Percentiles rank a stretch among this genome's conserved stretches.
Conservation (phyloP, 2,888 invertebrate genomes). For the Amphipoea lucens region DNA sequence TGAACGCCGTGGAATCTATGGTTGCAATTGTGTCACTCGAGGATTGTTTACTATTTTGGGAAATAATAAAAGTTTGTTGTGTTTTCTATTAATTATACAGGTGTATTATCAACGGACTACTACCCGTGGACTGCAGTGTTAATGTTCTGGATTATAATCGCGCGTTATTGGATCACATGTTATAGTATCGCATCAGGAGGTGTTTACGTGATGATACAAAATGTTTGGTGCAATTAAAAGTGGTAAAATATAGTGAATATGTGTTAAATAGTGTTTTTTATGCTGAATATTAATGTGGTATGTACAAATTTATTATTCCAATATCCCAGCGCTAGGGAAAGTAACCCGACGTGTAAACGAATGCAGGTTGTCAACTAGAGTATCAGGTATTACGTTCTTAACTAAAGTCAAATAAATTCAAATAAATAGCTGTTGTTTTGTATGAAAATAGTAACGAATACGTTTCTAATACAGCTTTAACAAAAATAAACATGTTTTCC, state of each 20-base stretch:
- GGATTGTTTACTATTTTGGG: conserved; percentile 89
- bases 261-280: conserved; percentile 69
- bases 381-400: conserved; percentile 71
- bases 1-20: conserved; percentile 88
- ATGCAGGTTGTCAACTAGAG: conserved; percentile 80
- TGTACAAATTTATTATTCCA: conserved; percentile 69
- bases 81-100: conserved; percentile 60
- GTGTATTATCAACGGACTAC: conserved; percentile 56
- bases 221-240: conserved; percentile 75
- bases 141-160: conserved; percentile 51
- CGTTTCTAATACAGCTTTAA: conserved; percentile 11
- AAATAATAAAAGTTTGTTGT: conserved; percentile 74
- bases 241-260: conserved; percentile 73
- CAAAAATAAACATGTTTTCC: conserved; percentile 53
- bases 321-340: conserved; percentile 71
- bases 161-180: conserved; percentile 52
- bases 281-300: conserved; percentile 73
- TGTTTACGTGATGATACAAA: conserved; percentile 86
- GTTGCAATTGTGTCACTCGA: conserved; percentile 87
- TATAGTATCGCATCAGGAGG: conserved; percentile 74
- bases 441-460: conserved; percentile 9
- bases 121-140: conserved; percentile 64
- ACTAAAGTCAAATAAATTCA: conserved; percentile 29
- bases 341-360: conserved; percentile 79
- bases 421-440: conserved; percentile 18